Evolutionary conservation across 2,797 vertebrate genomes (phyloP), one percentile per base, ranked within the genome.

Genomic region (Acrocephalus scirpaceus): DNA sequence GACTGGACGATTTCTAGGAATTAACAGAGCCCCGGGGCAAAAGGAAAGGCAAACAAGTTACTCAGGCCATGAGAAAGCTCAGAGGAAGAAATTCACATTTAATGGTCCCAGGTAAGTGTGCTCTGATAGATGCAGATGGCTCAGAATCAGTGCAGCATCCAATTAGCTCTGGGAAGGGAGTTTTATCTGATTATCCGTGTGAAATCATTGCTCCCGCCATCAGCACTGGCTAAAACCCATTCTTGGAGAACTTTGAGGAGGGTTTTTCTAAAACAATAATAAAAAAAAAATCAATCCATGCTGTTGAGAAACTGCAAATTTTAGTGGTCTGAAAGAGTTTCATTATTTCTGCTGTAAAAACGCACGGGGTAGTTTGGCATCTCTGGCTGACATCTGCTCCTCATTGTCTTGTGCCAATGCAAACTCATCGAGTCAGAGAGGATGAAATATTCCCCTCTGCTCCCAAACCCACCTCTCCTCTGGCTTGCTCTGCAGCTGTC

Each of bases 101-200:
- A 96, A 96, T 25, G 45, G 87, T 95, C 97, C 61, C 91, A 97
- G 97, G 96, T 98, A 97, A 96, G 86, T 95, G 95, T 95, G 83
- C 94, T 96, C 91, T 94, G 95, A 91, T 92, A 89, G 96, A 91
- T 74, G 91, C 84, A 58, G 90, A 38, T 74, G 90, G 83, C 88
- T 96, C 92, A 71, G 94, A 45, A 83, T 69, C 94, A 85, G 72
- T 66, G 83, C 93, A 96, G 58, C 85, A 73, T 95, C 96, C 95
- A 96, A 30, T 89, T 57, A 96, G 54, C 82, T 26, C 84, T 66
- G 87, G 47, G 27, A 86, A 94, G 62, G 23, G 32, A 75, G 29
- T 74, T 90, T 95, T 40, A 47, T 78, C 92, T 90, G 95, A 92
- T 93, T 93, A 92, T 89, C 26, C 7, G 1, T 12, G 16, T 86